Conservation (phyloP, 2,113 vertebrate genomes). For the Silurus asotus region DNA sequence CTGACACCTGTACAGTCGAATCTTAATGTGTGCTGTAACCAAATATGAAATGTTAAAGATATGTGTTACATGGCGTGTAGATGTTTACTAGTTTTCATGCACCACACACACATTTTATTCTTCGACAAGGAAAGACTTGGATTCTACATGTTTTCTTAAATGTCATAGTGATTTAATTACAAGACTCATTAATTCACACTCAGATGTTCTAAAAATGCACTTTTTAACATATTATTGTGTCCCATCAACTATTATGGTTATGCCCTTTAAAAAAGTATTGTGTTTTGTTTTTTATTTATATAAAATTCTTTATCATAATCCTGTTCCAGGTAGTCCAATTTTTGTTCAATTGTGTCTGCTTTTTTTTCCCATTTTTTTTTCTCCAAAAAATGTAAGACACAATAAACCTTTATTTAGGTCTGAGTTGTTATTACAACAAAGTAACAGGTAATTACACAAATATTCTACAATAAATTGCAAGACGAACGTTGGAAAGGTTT, state of each 20-base stretch:
- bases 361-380: neutral
- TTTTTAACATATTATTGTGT: slow-evolving; percentile 8
- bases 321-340: neutral
- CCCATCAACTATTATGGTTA: neutral
- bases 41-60: neutral
- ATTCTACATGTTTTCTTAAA: neutral
- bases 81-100: neutral
- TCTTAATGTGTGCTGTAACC: neutral
- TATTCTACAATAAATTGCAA: neutral
- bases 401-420: neutral
- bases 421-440: neutral
- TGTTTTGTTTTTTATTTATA: neutral
- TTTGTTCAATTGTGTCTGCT: neutral
- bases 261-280: neutral
- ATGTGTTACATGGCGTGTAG: neutral
- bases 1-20: neutral
- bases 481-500: neutral
- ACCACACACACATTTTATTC: neutral
- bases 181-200: neutral
- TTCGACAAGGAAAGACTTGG: neutral
- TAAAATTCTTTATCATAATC: slow-evolving; percentile 1
- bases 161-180: neutral
- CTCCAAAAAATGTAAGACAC: neutral
- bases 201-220: slow-evolving; percentile 12
- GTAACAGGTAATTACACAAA: neutral